Percentiles rank a stretch among this genome's conserved stretches.
Evolutionary conservation across 2,113 vertebrate genomes (phyloP).

Genomic region (Empidonax traillii): DNA sequence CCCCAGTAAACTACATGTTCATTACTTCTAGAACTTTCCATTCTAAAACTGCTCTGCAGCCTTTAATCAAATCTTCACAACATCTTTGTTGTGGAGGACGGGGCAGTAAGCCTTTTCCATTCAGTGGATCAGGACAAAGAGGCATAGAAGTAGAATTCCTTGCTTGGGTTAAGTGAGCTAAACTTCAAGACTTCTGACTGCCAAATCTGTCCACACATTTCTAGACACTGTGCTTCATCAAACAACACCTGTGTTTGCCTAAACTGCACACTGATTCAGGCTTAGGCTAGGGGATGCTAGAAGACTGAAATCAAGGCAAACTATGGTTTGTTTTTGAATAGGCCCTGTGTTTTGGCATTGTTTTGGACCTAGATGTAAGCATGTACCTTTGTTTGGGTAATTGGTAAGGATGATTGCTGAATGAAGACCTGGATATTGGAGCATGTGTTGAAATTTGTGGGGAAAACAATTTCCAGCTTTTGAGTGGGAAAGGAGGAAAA

Average conservation of each 20-base stretch:
- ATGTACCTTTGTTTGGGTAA: not conserved
- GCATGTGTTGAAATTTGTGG: not conserved
- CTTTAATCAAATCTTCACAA: not conserved
- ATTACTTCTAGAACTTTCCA: not conserved
- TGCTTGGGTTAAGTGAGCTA: not conserved
- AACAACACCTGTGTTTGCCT: not conserved
- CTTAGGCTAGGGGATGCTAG: not conserved
- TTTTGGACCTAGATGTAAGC: slow-evolving; percentile 13
- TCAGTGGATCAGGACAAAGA: not conserved
- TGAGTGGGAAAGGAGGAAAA: not conserved
- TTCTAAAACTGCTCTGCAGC: not conserved
- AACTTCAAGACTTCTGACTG: not conserved
- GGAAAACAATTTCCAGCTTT: not conserved
- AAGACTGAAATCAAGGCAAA: not conserved
- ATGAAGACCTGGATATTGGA: not conserved
- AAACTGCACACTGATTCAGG: not conserved
- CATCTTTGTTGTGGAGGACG: not conserved
- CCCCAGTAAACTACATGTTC: not conserved
- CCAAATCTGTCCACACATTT: not conserved
- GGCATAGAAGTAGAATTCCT: not conserved
- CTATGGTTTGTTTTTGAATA: not conserved
- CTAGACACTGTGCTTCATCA: not conserved
- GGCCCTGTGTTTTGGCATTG: not conserved
- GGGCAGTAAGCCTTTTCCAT: not conserved
- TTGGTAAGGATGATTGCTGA: not conserved